phyloP scores from a whole-genome alignment of 2,113 vertebrate genomes.

The Eublepharis macularius region DNA sequence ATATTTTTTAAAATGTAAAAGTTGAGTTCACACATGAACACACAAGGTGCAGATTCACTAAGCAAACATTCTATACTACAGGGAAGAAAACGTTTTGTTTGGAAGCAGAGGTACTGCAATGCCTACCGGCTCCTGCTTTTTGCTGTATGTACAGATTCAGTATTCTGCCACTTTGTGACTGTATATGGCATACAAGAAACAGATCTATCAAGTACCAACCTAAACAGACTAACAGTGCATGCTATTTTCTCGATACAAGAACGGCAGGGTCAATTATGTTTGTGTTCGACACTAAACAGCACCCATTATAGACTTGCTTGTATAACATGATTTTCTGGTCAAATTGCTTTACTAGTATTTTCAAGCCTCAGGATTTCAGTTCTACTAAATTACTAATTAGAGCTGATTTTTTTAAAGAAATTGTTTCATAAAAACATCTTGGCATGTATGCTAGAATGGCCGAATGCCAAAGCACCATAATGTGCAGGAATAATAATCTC shows the following conservation, averaged over 20 bases:
- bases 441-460: conserved; percentile 58
- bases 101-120: too few species aligned
- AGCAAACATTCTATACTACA: too few species aligned
- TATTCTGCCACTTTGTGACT: neutral
- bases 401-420: conserved; percentile 53
- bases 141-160: too few species aligned
- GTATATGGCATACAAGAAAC: neutral
- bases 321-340: conserved; percentile 13
- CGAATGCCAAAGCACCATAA: conserved; percentile 53
- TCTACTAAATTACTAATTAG: conserved; percentile 60
- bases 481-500: conserved; percentile 48
- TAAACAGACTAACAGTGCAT: conserved; percentile 11
- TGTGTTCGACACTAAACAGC: conserved; percentile 9
- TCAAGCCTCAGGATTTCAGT: conserved; percentile 58
- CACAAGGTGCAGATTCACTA: too few species aligned
- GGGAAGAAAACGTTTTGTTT: too few species aligned
- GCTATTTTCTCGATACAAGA: conserved; percentile 26
- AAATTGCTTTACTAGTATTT: conserved; percentile 42
- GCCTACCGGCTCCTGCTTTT: too few species aligned
- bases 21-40: too few species aligned
- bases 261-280: neutral
- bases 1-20: too few species aligned
- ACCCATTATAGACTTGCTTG: neutral
- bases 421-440: conserved; percentile 70
- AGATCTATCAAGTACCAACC: conserved; percentile 15